Conservation (phyloP, 2,888 invertebrate genomes). For the Lepeophtheirus nordmannii region DNA sequence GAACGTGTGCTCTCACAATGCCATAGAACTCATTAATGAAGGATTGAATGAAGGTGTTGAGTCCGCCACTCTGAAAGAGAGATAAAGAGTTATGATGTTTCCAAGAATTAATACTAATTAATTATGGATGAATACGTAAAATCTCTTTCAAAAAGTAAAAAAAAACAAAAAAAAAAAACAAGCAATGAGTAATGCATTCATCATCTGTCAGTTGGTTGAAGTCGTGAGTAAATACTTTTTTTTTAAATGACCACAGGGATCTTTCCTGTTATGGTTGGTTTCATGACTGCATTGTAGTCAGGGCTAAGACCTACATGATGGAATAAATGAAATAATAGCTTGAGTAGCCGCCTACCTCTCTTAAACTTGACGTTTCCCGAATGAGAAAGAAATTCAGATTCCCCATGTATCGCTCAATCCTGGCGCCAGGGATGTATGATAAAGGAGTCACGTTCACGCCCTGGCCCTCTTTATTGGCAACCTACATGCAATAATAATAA, state of each 20-base stretch:
- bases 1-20: constrained; percentile 79
- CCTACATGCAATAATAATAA: constrained; percentile 8
- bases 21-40: constrained; percentile 85
- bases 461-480: constrained; percentile 32
- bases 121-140: constrained; percentile 2
- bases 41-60: constrained; percentile 83
- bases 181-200: too few relatives aligned
- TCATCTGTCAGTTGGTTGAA: neutral
- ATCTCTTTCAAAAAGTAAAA: too few relatives aligned
- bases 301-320: too few relatives aligned
- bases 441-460: constrained; percentile 67
- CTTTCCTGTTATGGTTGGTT: too few relatives aligned
- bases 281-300: too few relatives aligned
- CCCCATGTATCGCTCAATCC: constrained; percentile 65
- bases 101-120: neutral
- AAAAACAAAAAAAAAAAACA: too few relatives aligned
- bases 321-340: too few relatives aligned
- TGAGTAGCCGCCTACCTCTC: constrained; percentile 43
- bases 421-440: constrained; percentile 58
- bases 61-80: constrained; percentile 55
- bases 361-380: constrained; percentile 74
- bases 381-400: constrained; percentile 88
- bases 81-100: neutral
- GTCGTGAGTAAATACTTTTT: too few relatives aligned
- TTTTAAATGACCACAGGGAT: too few relatives aligned